Evolutionary conservation across 1,140 invertebrate genomes (phyloP).

Genomic region (Drosophila lini): DNA sequence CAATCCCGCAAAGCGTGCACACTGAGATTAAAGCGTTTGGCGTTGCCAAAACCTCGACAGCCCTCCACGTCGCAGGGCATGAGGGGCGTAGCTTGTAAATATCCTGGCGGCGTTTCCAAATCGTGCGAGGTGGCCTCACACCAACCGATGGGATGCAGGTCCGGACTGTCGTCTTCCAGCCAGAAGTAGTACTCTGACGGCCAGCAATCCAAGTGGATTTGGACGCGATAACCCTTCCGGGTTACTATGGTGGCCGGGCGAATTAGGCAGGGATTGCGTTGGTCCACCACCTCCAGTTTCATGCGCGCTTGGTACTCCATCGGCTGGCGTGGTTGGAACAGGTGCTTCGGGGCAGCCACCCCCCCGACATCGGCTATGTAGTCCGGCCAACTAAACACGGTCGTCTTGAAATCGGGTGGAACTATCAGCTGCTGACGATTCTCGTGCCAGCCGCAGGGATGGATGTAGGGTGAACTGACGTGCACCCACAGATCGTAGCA

Average conservation of each 20-base stretch:
- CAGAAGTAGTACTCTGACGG: conserved; percentile 93
- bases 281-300: conserved; percentile 96
- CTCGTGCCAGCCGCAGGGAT: conserved; percentile 96
- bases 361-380: conserved; percentile 91
- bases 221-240: conserved; percentile 90
- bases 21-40: conserved; percentile 90
- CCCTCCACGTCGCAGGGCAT: conserved; percentile 89
- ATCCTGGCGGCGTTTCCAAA: conserved; percentile 91
- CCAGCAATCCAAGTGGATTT: conserved; percentile 97
- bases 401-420: conserved; percentile 89
- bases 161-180: conserved; percentile 95
- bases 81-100: conserved; percentile 28
- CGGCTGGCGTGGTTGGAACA: conserved; percentile 92
- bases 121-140: conserved; percentile 94
- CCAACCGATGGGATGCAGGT: conserved; percentile 97
- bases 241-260: conserved; percentile 93
- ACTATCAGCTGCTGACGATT: conserved; percentile 92
- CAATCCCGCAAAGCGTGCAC: conserved; percentile 91
- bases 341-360: conserved; percentile 90
- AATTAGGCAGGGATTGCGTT: conserved; percentile 90
- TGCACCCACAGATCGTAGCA: conserved; percentile 98
- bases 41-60: conserved; percentile 92
- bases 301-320: conserved; percentile 94
- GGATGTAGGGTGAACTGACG: conserved; percentile 95
- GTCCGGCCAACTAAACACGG: conserved; percentile 92